phyloP scores from a whole-genome alignment of 2,113 vertebrate genomes.

The Globicephala melas region DNA sequence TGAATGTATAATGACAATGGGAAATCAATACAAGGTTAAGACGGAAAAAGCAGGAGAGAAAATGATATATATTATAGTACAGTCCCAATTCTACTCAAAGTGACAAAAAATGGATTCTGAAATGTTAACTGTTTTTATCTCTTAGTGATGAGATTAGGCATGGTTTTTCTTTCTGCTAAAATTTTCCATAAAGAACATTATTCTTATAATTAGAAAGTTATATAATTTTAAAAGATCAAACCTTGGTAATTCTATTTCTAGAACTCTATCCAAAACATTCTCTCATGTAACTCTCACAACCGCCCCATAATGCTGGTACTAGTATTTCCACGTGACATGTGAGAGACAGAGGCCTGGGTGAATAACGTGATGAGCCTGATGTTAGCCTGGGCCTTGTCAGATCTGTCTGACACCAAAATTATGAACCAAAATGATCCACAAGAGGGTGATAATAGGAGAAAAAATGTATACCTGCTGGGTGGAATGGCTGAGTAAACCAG shows the following conservation, averaged over 20 bases:
- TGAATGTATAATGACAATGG: slow-evolving; percentile 15
- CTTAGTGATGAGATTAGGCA: slow-evolving; percentile 20
- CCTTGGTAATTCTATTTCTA: slow-evolving; percentile 52
- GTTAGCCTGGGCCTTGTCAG: not conserved
- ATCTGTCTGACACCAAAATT: not conserved
- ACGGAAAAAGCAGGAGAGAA: not conserved
- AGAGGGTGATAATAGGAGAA: not conserved
- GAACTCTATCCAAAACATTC: slow-evolving; percentile 38
- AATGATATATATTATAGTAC: not conserved
- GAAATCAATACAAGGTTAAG: slow-evolving; percentile 33
- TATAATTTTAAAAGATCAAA: slow-evolving; percentile 52
- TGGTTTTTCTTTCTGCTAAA: slow-evolving; percentile 43
- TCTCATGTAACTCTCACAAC: not conserved
- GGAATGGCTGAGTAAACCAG: not conserved
- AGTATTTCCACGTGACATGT: not conserved
- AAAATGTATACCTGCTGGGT: not conserved
- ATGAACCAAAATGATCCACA: not conserved
- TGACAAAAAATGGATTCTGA: slow-evolving; percentile 51
- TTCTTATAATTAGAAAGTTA: slow-evolving; percentile 46
- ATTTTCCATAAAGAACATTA: slow-evolving; percentile 51
- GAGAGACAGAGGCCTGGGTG: not conserved
- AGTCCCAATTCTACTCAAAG: slow-evolving; percentile 9
- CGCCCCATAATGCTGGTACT: not conserved
- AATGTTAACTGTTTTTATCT: slow-evolving; percentile 51
- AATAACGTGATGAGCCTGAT: not conserved